These are phyloP conservation scores for Actias luna DNA, from an alignment of 2,888 invertebrate species.

Conservation along the genomic window DNA sequence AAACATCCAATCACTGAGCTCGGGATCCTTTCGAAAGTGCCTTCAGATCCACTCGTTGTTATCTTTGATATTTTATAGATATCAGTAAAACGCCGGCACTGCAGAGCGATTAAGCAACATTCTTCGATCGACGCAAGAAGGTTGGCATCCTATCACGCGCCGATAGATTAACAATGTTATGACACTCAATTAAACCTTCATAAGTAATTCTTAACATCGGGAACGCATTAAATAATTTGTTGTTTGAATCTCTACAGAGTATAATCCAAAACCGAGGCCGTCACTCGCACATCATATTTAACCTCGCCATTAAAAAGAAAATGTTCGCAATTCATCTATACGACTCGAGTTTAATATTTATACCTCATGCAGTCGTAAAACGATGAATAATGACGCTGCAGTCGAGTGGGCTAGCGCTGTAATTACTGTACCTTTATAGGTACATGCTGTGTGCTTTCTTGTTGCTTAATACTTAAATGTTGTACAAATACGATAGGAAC, in stretches of 20 bases:
- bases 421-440: constrained; percentile 77
- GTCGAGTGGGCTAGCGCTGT: constrained; percentile 78
- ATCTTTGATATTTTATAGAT: constrained; percentile 81
- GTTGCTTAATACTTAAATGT: constrained; percentile 73
- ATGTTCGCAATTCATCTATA: constrained; percentile 81
- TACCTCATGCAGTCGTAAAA: constrained; percentile 80
- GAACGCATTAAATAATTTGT: constrained; percentile 64
- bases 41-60: constrained; percentile 73
- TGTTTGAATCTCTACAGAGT: constrained; percentile 46
- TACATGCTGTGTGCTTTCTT: constrained; percentile 70
- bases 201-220: constrained; percentile 57
- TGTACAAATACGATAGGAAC: constrained; percentile 62
- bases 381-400: constrained; percentile 80
- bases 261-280: constrained; percentile 61
- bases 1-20: constrained; percentile 72
- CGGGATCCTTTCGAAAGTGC: constrained; percentile 59
- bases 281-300: constrained; percentile 75
- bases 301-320: constrained; percentile 79
- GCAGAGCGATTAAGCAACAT: constrained; percentile 75
- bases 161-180: constrained; percentile 63
- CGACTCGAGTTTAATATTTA: constrained; percentile 80
- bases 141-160: constrained; percentile 47
- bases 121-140: constrained; percentile 55
- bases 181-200: constrained; percentile 73
- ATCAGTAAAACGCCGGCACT: constrained; percentile 79